These are phyloP conservation scores for Melanotaenia maccullochi DNA, from an alignment of 2,797 vertebrate species.

Conservation along the genomic window DNA sequence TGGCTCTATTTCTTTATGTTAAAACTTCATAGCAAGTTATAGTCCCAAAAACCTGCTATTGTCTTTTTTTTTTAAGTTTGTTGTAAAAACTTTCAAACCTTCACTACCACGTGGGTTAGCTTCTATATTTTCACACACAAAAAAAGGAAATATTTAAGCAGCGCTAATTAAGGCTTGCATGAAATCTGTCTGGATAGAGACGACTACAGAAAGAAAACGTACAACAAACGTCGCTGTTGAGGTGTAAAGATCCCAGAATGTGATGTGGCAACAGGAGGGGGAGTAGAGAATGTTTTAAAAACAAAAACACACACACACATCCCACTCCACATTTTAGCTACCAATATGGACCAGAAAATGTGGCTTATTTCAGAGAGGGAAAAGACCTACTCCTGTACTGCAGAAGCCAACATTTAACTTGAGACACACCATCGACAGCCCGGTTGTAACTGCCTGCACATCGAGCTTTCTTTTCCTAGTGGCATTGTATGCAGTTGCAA, in stretches of 20 bases:
- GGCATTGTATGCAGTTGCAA: neutral
- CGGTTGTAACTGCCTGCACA: neutral
- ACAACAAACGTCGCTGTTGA: conserved; percentile 20
- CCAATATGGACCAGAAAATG: conserved; percentile 23
- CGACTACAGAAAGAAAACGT: conserved; percentile 20
- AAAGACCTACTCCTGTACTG: conserved; percentile 12
- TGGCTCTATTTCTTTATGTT: neutral
- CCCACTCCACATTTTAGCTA: conserved; percentile 29
- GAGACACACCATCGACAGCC: conserved; percentile 9
- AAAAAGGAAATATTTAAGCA: conserved; percentile 57
- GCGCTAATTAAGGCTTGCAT: conserved; percentile 78
- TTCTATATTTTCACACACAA: conserved; percentile 53
- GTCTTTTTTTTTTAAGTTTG: neutral
- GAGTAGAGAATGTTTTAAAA: conserved; percentile 5
- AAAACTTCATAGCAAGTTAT: neutral
- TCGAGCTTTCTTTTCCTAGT: neutral
- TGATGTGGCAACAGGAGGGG: conserved; percentile 30
- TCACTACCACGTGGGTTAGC: conserved; percentile 36
- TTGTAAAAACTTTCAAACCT: neutral
- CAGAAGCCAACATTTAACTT: conserved; percentile 16
- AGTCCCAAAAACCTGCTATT: neutral
- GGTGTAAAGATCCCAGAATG: conserved; percentile 10
- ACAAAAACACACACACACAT: neutral
- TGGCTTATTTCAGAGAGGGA: neutral
- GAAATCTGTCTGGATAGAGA: conserved; percentile 58